Evolutionary conservation across 2,888 invertebrate species (phyloP).

Genomic region (Exephanes ischioxanthus): DNA sequence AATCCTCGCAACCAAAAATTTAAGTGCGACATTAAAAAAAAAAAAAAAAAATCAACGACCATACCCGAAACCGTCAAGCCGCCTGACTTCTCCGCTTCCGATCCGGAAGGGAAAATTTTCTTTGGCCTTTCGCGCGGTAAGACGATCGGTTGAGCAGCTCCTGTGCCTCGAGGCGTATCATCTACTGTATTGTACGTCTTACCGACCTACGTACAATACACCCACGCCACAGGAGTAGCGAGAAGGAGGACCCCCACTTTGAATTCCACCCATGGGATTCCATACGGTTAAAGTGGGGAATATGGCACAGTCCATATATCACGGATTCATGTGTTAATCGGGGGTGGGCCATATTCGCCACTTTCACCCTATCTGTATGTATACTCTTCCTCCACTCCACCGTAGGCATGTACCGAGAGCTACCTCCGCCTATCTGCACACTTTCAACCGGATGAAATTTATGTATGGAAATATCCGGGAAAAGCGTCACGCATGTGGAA

Average conservation of each 20-base stretch:
- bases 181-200: slow-evolving; percentile 1
- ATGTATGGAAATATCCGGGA: slow-evolving; percentile 82
- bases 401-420: slow-evolving; percentile 66
- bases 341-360: neutral
- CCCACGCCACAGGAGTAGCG: neutral
- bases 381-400: slow-evolving; percentile 50
- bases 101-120: slow-evolving; percentile 38
- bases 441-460: slow-evolving; percentile 79
- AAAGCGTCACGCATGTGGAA: slow-evolving; percentile 82
- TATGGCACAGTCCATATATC: neutral
- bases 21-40: too few relatives aligned
- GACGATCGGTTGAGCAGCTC: slow-evolving; percentile 11
- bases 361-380: neutral
- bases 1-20: too few relatives aligned
- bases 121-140: slow-evolving; percentile 7
- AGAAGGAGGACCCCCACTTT: neutral
- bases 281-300: neutral
- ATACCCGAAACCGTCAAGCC: slow-evolving; percentile 19
- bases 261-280: neutral
- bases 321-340: slow-evolving; percentile 20
- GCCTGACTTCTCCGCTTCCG: slow-evolving; percentile 29
- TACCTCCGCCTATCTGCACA: slow-evolving; percentile 60
- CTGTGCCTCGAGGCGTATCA: slow-evolving; percentile 1
- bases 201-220: slow-evolving; percentile 9
- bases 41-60: neutral